A percentile compares a stretch with the other conserved stretches of the same genome.
Evolutionary conservation across 2,888 invertebrate species (phyloP).

Genomic region (Brachyptera risi): DNA sequence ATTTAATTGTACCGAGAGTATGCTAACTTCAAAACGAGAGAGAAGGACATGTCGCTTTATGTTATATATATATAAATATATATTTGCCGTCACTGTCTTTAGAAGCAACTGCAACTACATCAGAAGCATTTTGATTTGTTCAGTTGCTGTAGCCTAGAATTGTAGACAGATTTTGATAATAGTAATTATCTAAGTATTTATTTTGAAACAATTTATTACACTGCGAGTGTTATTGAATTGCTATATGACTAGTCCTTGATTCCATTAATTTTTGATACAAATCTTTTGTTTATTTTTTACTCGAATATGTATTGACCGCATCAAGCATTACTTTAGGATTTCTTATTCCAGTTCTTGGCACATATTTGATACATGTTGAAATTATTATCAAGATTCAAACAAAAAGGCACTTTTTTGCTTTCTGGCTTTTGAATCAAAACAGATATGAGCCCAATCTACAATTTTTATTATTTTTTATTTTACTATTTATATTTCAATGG

Average conservation of each 20-base stretch:
- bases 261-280: constrained; percentile 29
- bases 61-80: constrained; percentile 1
- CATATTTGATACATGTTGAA: too few relatives aligned
- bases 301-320: not conserved
- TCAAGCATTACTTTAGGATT: not conserved
- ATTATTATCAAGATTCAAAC: not conserved
- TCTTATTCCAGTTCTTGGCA: too few relatives aligned
- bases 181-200: constrained; percentile 18
- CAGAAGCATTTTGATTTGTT: too few relatives aligned
- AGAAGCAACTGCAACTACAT: too few relatives aligned
- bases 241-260: constrained; percentile 31
- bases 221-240: constrained; percentile 24
- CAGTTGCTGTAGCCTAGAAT: constrained; percentile 1
- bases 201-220: constrained; percentile 26
- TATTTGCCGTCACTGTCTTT: too few relatives aligned
- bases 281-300: constrained; percentile 20
- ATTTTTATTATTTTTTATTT: not conserved
- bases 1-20: not conserved
- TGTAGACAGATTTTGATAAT: not conserved
- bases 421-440: not conserved
- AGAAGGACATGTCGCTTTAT: constrained; percentile 4
- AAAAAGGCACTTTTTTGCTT: not conserved
- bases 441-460: not conserved
- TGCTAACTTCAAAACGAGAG: not conserved
- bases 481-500: not conserved